Conservation (phyloP, 2,888 invertebrate genomes). For the Hanleya hanleyi region DNA sequence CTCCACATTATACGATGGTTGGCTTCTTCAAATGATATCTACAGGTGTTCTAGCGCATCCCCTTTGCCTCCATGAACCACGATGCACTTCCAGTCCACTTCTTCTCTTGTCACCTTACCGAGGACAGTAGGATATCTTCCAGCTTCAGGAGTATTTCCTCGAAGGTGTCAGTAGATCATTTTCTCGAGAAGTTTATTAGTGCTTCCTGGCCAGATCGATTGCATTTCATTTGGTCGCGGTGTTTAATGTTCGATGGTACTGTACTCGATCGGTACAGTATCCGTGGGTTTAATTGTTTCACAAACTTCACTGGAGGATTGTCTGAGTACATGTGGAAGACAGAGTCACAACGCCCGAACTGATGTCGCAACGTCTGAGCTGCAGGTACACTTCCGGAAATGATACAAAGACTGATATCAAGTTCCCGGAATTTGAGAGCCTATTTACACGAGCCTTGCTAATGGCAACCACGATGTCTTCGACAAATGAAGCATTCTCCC, state of each 20-base stretch:
- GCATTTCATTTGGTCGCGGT: constrained; percentile 13
- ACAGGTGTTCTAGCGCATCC: background rate
- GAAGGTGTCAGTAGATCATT: constrained; percentile 12
- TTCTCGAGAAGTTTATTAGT: constrained; percentile 17
- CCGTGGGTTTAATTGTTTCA: too few species aligned
- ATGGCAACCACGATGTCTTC: background rate
- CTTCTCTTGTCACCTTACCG: constrained; percentile 11
- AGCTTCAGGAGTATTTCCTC: background rate
- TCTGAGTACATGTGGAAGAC: constrained; percentile 22
- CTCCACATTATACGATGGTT: constrained; percentile 2
- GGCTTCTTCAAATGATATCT: constrained; percentile 21
- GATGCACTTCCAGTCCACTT: constrained; percentile 12
- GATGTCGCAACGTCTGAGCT: too few species aligned
- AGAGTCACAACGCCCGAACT: constrained; percentile 21
- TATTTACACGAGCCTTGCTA: background rate
- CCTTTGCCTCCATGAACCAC: constrained; percentile 6
- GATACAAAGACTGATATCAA: constrained; percentile 1
- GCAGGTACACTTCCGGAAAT: background rate
- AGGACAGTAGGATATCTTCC: background rate
- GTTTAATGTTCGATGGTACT: constrained; percentile 14
- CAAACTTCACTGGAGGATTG: constrained; percentile 18
- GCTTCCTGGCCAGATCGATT: constrained; percentile 11
- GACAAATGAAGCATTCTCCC: background rate
- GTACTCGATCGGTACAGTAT: constrained; percentile 14
- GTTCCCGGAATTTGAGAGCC: background rate